Base-by-base conservation (phyloP, 2,113 vertebrate genomes). In the Sorex araneus region DNA sequence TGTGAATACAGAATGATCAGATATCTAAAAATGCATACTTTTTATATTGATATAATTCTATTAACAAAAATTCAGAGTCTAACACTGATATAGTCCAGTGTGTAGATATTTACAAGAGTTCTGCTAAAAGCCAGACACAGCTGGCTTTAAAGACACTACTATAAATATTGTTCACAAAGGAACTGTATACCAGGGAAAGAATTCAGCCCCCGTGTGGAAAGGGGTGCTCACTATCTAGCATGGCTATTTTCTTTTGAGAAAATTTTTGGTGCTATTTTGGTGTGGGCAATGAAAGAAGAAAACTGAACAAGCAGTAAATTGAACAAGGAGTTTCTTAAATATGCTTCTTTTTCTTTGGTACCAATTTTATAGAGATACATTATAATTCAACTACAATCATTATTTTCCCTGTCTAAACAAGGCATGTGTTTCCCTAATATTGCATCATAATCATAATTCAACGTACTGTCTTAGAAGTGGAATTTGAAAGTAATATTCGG, bases 61-160 rank as follows among this genome's bases (percentile, higher is more conserved):
- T 30, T 25, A 27, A 32, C 66, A 63, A 36, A 95, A 89, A 43
- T 64, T 30, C n/a, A 94, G 43, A n/a, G 2, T 23, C 50, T 92
- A 79, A 83, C 86, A 73, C n/a, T 21, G 25, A 78, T 78, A 71
- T 25, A 43, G 90, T 36, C 92, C 43, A 92, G 32, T 7, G 8
- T 57, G 57, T 89, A 93, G 73, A 90, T 83, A 93, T 95, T 93
- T 93, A 71, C 45, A 64, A 85, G 86, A 67, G 30, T 90, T 92
- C 70, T 92, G 25, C 69, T 79, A 93, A 92, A 90, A 32, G 7
- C 66, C 63, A 45, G 77, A 90, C 57, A 85, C 70, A 90, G 79
- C 82, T 94, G 78, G 67, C 80, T 92, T 93, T 88, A 93, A 93
- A 93, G 69, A 28, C 50, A 82, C 47, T 73, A 69, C 66, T 85